Evolutionary conservation across 1,140 invertebrate species (phyloP).

Genomic region (Cydia amplana): DNA sequence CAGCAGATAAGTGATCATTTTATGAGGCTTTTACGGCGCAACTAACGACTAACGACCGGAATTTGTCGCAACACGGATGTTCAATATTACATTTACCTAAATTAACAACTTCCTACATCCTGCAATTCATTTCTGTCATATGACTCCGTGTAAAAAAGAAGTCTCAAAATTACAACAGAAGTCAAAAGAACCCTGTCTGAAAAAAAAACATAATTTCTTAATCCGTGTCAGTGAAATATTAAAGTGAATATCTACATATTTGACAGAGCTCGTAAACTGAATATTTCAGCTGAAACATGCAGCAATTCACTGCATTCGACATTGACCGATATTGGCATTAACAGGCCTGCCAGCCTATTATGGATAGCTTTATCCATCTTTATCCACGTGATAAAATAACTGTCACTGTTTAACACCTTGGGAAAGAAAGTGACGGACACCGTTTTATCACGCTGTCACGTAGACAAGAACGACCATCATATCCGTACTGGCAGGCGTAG

Average conservation of each 20-base stretch:
- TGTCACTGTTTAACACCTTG: too few species aligned
- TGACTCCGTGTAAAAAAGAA: too few species aligned
- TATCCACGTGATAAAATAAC: too few species aligned
- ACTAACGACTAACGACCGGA: not conserved
- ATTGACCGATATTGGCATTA: slow-evolving; percentile 21
- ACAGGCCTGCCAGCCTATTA: not conserved
- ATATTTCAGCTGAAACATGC: not conserved
- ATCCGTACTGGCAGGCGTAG: too few species aligned
- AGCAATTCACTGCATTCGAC: slow-evolving; percentile 3
- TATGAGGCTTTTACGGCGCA: not conserved
- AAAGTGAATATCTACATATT: not conserved
- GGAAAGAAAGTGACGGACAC: too few species aligned
- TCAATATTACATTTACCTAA: not conserved
- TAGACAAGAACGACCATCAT: too few species aligned
- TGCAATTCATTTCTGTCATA: too few species aligned
- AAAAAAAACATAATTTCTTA: too few species aligned
- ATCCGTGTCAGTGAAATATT: not conserved
- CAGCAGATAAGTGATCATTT: slow-evolving; percentile 19
- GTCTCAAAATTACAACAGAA: too few species aligned
- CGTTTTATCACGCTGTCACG: too few species aligned
- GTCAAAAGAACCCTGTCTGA: too few species aligned
- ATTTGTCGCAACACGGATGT: not conserved
- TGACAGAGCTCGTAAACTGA: not conserved
- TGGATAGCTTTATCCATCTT: too few species aligned
- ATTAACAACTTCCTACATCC: not conserved